phyloP scores from a whole-genome alignment of 2,113 vertebrate genomes.

The Lycocorax pyrrhopterus region DNA sequence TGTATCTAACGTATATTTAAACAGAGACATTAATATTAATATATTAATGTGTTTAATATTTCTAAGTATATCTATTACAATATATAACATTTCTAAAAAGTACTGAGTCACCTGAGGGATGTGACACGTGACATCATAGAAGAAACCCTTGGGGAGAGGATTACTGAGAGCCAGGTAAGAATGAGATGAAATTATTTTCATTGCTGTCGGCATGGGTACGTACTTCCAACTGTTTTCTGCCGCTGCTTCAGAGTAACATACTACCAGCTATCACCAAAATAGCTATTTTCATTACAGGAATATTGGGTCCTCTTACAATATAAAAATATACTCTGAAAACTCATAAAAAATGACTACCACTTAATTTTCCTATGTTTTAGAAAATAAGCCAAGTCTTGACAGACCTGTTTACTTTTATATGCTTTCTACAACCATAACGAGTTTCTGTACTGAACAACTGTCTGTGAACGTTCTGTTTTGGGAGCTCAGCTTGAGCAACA shows the following conservation, averaged over 20 bases:
- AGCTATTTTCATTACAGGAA: background rate
- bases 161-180: background rate
- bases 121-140: background rate
- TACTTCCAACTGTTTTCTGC: background rate
- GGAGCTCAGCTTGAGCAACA: background rate
- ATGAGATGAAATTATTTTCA: background rate
- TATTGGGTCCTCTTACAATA: background rate
- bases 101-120: background rate
- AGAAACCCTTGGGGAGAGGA: background rate
- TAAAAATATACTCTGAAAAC: background rate
- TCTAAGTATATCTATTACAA: background rate
- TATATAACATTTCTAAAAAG: background rate
- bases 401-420: background rate
- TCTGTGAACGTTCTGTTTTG: background rate
- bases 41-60: background rate
- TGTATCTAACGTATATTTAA: background rate
- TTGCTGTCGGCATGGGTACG: background rate
- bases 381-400: background rate
- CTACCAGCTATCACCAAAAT: background rate
- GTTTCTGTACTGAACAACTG: background rate
- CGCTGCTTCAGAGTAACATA: background rate
- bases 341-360: background rate
- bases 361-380: background rate
- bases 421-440: background rate
- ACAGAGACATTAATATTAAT: rapidly evolving